phyloP scores from a whole-genome alignment of 2,113 vertebrate species.

The western clawed frog (Xenopus tropicalis) region UCB_Xtro_10.0 CM004447.2:12099001-12099500 shows the following conservation, averaged over 20 bases:
- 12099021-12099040: no score
- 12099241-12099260: conserved; percentile 30
- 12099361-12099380: conserved; percentile 77
- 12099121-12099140: no score
- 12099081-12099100: no score
- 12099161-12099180: no score
- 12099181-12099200: no score
- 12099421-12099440: conserved; percentile 71
- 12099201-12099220: neutral
- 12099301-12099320: conserved; percentile 68
- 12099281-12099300: conserved; percentile 65
- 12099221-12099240: neutral
- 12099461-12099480: conserved; percentile 74
- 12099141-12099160: no score
- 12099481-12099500: conserved; percentile 77
- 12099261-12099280: conserved; percentile 48
- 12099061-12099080: no score
- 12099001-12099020: no score
- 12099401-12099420: conserved; percentile 76
- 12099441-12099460: conserved; percentile 70
- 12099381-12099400: conserved; percentile 82
- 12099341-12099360: conserved; percentile 86
- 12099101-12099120: no score
- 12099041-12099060: no score
- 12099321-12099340: conserved; percentile 76